Conservation (phyloP, 1,140 invertebrate species). For the Apis dorsata region DNA sequence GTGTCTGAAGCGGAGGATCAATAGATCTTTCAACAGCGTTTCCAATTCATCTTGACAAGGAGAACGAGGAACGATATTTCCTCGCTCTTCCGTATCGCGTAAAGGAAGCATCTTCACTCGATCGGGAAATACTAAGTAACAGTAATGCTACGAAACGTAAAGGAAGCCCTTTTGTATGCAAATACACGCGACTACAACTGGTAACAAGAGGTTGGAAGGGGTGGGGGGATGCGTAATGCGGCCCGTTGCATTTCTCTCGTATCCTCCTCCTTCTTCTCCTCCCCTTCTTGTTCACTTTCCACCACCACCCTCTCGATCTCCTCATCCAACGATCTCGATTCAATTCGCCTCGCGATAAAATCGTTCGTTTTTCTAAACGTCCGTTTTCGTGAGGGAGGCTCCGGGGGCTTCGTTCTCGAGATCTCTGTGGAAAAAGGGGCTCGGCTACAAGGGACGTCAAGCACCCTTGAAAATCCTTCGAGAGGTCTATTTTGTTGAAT, state of each 20-base stretch:
- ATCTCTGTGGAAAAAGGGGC: conserved; percentile 28
- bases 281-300: conserved; percentile 8
- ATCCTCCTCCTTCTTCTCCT: background rate
- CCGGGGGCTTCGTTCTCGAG: background rate
- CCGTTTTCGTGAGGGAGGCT: conserved; percentile 49
- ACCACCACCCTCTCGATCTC: conserved; percentile 25
- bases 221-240: conserved; percentile 19
- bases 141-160: conserved; percentile 41
- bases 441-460: conserved; percentile 16
- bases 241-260: conserved; percentile 9
- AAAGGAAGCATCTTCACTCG: conserved; percentile 33
- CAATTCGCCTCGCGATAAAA: conserved; percentile 73
- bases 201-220: conserved; percentile 16
- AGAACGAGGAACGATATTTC: background rate
- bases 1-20: background rate
- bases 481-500: background rate
- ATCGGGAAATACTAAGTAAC: conserved; percentile 66
- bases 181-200: conserved; percentile 41
- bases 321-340: conserved; percentile 64
- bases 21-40: background rate
- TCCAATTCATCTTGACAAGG: background rate
- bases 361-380: conserved; percentile 68
- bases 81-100: conserved; percentile 16
- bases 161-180: conserved; percentile 62
- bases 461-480: conserved; percentile 22